A percentile compares a stretch with the other conserved stretches of the same genome.
Conservation (phyloP, 2,888 invertebrate species). For the Cephonodes hylas region DNA sequence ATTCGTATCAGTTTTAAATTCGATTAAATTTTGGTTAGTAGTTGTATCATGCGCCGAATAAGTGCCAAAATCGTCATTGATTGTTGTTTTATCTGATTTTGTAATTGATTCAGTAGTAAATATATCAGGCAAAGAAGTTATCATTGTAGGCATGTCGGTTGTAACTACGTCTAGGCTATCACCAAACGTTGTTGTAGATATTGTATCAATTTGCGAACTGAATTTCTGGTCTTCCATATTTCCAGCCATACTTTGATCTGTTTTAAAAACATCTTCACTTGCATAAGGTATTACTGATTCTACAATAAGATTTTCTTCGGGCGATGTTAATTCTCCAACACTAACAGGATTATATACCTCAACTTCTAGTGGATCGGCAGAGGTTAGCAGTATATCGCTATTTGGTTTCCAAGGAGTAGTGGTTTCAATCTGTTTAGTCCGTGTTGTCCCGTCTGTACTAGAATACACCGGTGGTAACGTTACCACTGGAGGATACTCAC, state of each 20-base stretch:
- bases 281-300: not conserved
- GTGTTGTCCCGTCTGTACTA: slow-evolving; percentile 16
- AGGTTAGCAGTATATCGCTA: not conserved
- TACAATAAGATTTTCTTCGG: not conserved
- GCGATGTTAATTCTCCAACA: not conserved
- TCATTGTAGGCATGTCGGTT: not conserved
- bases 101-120: not conserved
- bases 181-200: not conserved
- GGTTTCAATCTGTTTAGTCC: slow-evolving; percentile 18
- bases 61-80: not conserved
- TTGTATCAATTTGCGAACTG: not conserved
- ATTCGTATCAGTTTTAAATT: not conserved
- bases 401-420: not conserved
- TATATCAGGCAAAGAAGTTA: not conserved
- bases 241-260: not conserved
- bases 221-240: not conserved
- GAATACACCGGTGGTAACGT: slow-evolving; percentile 22
- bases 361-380: not conserved
- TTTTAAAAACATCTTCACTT: not conserved
- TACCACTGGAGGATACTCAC: slow-evolving; percentile 50
- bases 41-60: not conserved
- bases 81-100: not conserved
- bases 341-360: not conserved
- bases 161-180: not conserved
- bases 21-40: not conserved